Conservation (phyloP, 2,113 vertebrate genomes). For the Nerophis lumbriciformis region DNA sequence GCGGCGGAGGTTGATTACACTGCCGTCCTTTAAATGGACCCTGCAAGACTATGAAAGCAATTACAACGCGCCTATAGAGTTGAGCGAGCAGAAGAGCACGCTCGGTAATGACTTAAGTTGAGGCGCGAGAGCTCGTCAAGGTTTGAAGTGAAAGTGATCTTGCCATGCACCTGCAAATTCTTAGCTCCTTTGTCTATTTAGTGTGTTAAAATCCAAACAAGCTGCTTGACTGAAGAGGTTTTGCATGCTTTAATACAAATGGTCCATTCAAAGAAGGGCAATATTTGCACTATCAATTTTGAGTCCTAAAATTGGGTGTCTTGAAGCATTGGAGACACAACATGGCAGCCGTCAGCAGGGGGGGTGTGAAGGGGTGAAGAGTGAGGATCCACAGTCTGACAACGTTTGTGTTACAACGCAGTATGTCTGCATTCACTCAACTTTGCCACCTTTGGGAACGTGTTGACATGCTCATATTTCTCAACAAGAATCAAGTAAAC, state of each 20-base stretch:
- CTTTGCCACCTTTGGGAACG: background rate
- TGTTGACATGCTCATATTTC: background rate
- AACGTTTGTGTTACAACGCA: background rate
- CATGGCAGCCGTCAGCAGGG: background rate
- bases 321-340: background rate
- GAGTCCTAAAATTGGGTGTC: background rate
- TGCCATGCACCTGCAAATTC: constrained; percentile 31
- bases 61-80: constrained; percentile 40
- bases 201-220: constrained; percentile 22
- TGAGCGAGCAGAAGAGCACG: constrained; percentile 14
- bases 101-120: constrained; percentile 41
- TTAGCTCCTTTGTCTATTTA: constrained; percentile 30
- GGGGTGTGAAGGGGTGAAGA: background rate
- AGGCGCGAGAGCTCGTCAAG: constrained; percentile 3
- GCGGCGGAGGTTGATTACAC: constrained; percentile 39
- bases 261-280: background rate
- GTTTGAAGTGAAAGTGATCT: constrained; percentile 25
- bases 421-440: background rate
- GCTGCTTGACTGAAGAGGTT: background rate
- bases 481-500: background rate
- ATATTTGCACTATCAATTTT: too few relatives aligned
- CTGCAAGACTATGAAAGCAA: constrained; percentile 44
- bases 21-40: constrained; percentile 49
- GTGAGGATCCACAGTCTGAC: background rate
- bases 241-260: background rate